phyloP scores from a whole-genome alignment of 2,888 invertebrate species.

The Aproaerema taeniolella region DNA sequence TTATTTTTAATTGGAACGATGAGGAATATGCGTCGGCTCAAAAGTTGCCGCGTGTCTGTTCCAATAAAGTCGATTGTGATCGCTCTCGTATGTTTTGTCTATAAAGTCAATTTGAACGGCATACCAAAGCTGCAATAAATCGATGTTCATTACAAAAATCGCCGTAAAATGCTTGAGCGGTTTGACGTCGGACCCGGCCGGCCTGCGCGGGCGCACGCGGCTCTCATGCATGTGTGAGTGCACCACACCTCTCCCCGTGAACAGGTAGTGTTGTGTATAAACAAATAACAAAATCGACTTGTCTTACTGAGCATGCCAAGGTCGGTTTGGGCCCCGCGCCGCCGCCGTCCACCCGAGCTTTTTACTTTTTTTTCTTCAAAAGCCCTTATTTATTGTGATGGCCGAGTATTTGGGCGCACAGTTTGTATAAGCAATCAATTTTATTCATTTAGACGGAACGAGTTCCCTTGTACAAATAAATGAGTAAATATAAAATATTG shows the following conservation, averaged over 20 bases:
- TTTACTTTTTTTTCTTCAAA: slow-evolving; percentile 55
- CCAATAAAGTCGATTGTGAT: slow-evolving; percentile 57
- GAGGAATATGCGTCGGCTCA: slow-evolving; percentile 36
- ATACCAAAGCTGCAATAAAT: slow-evolving; percentile 62
- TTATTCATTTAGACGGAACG: slow-evolving; percentile 74
- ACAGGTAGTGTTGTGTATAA: slow-evolving; percentile 76
- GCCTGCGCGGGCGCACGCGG: slow-evolving; percentile 5
- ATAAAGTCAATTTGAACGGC: slow-evolving; percentile 53
- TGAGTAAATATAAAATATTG: slow-evolving; percentile 56
- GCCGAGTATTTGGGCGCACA: slow-evolving; percentile 74
- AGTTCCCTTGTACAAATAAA: slow-evolving; percentile 67
- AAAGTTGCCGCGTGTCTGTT: slow-evolving; percentile 38
- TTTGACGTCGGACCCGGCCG: slow-evolving; percentile 39
- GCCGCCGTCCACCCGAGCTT: slow-evolving; percentile 30
- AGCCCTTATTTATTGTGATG: slow-evolving; percentile 74
- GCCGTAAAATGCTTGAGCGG: slow-evolving; percentile 67
- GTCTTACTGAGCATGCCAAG: slow-evolving; percentile 70
- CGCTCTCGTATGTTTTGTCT: slow-evolving; percentile 53
- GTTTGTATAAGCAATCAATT: slow-evolving; percentile 78
- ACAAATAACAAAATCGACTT: slow-evolving; percentile 76
- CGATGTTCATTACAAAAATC: slow-evolving; percentile 70
- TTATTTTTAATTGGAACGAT: slow-evolving; percentile 47
- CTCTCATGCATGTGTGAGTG: slow-evolving; percentile 30
- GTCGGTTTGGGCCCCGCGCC: slow-evolving; percentile 49
- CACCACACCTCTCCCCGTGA: slow-evolving; percentile 35